Evolutionary conservation across 2,113 vertebrate species (phyloP), one percentile per base, ranked within the genome.

Genomic region (Pterocles burchelli): DNA sequence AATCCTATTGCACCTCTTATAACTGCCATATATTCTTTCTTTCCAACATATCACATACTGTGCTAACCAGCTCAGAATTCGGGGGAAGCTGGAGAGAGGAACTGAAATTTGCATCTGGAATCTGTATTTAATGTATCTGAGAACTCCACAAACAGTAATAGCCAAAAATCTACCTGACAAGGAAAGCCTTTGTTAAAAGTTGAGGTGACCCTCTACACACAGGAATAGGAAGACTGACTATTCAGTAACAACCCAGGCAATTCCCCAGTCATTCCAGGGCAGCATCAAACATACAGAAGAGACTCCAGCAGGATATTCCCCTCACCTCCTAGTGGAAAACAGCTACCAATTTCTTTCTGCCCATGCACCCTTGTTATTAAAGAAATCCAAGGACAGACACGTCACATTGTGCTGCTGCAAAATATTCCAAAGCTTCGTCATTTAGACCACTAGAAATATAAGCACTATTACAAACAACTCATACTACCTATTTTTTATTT

Each of bases 201-300:
- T 28, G 12, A 72, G 28, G 33, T 38, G 24, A 79, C 18, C 10
- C 48, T 38, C 20, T 28, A 41, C 20, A 57, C 10, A 24, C 17
- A 55, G 20, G 34, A 79, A 29, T 36, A 31, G 19, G 25, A 83
- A 63, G 17, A 57, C 4, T 57, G 21, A 38, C 66, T 31, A 13
- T n/a, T 67, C 28, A 41, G 17, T 16, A 79, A n/a, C 17, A 83
- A 52, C 6, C 17, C 57, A 57, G 12, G 9, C 59, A 52, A 25
- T 46, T 72, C 7, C 43, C 9, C 1, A 52, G 20, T 20, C 9
- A 18, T 52, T 83, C 80, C 0, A 0, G 5, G 14, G 17, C 21
- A 74, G 17, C 16, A 51, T 28, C 25, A 70, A 8, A 11, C 36
- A 75, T 33, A 70, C 8, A 38, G 45, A 61, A 46, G 7, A 65